phyloP scores from a whole-genome alignment of 2,888 invertebrate genomes.

The Hirudinaria manillensis region DNA sequence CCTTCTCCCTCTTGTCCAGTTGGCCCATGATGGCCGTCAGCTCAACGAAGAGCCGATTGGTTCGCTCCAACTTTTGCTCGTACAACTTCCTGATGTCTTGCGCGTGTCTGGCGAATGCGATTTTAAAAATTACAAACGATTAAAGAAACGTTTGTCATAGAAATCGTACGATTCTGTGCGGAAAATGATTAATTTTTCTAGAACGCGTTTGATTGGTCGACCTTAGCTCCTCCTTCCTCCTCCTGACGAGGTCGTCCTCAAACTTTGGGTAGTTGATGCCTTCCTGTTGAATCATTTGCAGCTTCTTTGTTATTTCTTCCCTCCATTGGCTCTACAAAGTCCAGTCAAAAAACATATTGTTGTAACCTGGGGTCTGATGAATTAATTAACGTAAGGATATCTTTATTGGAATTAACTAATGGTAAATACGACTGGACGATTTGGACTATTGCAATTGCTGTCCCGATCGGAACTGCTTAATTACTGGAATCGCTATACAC shows the following conservation, averaged over 20 bases:
- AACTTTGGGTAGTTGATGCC: slow-evolving; percentile 65
- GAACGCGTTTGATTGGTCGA: slow-evolving; percentile 32
- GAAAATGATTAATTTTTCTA: background rate
- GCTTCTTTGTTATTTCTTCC: slow-evolving; percentile 70
- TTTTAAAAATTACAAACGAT: background rate
- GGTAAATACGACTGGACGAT: no score
- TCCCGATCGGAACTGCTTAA: no score
- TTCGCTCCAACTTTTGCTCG: slow-evolving; percentile 77
- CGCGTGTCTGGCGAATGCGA: slow-evolving; percentile 61
- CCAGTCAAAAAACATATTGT: slow-evolving; percentile 9
- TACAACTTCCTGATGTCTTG: slow-evolving; percentile 79
- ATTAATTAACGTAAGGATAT: no score
- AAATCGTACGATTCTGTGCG: no score
- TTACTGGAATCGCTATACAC: no score
- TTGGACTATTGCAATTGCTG: no score
- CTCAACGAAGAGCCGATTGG: slow-evolving; percentile 83
- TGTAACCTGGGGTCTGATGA: no score
- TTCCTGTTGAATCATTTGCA: slow-evolving; percentile 66
- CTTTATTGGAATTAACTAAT: no score
- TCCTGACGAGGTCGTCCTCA: slow-evolving; percentile 68
- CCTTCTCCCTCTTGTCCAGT: slow-evolving; percentile 76
- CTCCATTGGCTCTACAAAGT: slow-evolving; percentile 66
- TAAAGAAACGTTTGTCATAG: background rate
- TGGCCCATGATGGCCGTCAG: slow-evolving; percentile 75
- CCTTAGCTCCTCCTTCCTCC: slow-evolving; percentile 74